Conservation (phyloP, 1,140 invertebrate species). For the Idris sp. region DNA sequence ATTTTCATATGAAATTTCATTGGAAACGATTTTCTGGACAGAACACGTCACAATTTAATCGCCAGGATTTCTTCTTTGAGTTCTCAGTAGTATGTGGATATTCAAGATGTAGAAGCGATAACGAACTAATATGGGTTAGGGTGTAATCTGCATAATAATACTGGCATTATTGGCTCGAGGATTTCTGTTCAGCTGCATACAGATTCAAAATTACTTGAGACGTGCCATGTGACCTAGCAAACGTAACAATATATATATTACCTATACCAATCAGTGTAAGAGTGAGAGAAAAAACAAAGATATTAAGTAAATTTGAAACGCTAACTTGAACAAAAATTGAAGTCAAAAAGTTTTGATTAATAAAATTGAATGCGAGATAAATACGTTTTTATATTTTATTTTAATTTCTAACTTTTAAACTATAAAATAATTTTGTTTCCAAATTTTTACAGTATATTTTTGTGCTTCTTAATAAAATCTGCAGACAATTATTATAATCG, state of each 20-base stretch:
- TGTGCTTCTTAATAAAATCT: neutral
- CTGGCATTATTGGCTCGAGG: constrained; percentile 73
- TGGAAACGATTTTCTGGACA: constrained; percentile 35
- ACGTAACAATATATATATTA: constrained; percentile 62
- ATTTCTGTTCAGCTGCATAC: constrained; percentile 76
- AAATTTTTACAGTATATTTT: too few relatives aligned
- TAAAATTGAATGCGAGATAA: too few relatives aligned
- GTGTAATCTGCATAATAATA: constrained; percentile 78
- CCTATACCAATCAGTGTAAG: constrained; percentile 51
- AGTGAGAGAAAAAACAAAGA: constrained; percentile 43
- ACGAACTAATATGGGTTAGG: constrained; percentile 77
- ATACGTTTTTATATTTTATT: too few relatives aligned
- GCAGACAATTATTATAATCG: constrained; percentile 12
- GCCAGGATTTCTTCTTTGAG: constrained; percentile 41
- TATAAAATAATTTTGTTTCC: too few relatives aligned
- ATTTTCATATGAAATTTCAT: too few relatives aligned
- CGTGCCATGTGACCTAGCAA: constrained; percentile 59
- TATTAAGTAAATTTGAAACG: neutral
- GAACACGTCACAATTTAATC: constrained; percentile 54
- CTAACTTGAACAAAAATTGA: too few relatives aligned
- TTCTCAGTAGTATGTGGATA: constrained; percentile 56
- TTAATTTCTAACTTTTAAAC: too few relatives aligned
- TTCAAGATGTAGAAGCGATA: constrained; percentile 76
- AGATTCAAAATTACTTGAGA: constrained; percentile 77
- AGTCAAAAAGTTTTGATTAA: too few relatives aligned